Evolutionary conservation across 2,888 invertebrate species (phyloP), one percentile per base, ranked within the genome.

Genomic region (Aspidiotus rigidus): DNA sequence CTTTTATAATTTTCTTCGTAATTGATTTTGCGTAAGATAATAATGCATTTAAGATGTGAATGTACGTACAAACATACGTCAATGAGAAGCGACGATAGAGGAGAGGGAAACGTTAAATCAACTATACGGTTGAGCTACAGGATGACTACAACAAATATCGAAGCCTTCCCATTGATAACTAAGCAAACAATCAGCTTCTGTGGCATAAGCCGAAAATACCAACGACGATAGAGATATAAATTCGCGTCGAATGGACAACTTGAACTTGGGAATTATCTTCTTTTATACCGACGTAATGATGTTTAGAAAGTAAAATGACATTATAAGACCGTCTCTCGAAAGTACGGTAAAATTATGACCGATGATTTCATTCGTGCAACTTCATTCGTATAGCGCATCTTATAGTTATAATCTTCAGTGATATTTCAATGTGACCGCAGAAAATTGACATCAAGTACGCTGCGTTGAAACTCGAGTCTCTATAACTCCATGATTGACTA

Each of bases 271-370:
- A 66, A 59, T 57, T 56, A 55, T n/a, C 28, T 49, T 59, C 39
- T 17, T 66, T 49, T 57, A 59, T 57, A 59, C 64, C 53, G 53
- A 28, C 40, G 57, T 42, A 57, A 64, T 64, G 57, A 66, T 59
- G 60, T 57, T 59, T 66, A 66, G 66, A 66, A 66, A 66, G 66
- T 66, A 49, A 49, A 59, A 66, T 66, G 66, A 66, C 66, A 66
- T 64, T 64, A 64, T 13, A 44, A 57, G 60, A 59, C 44, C 16
- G 17, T 64, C 44, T 55, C 16, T 42, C 44, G 41, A 66, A 66
- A 66, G 59, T 28, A 28, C 28, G 28, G 28, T 66, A 44, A 59
- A 66, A 66, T 64, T 44, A 66, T 66, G 60, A 66, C 59, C 59
- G 66, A 66, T 59, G 44, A 49, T 59, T 66, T 57, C 42, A 66